phyloP scores from a whole-genome alignment of 2,113 vertebrate genomes.

The Pithys albifrons region DNA sequence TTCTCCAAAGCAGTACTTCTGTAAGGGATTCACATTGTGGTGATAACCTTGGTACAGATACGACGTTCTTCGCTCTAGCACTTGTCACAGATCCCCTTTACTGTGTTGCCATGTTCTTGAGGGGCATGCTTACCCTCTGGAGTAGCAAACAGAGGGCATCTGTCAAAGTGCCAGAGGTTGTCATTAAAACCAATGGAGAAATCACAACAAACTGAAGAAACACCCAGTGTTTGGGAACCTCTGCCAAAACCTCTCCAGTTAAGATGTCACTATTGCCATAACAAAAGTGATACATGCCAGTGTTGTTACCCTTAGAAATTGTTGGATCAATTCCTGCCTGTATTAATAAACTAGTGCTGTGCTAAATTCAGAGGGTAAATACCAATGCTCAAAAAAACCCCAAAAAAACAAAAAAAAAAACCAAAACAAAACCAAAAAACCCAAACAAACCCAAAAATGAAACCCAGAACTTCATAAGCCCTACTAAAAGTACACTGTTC shows the following conservation, averaged over 20 bases:
- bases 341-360: neutral
- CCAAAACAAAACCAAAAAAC: no score
- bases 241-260: neutral
- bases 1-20: slow-evolving; percentile 32
- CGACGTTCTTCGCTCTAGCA: slow-evolving; percentile 30
- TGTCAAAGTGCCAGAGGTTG: slow-evolving; percentile 52
- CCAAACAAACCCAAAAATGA: neutral
- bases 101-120: slow-evolving; percentile 32
- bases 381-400: neutral
- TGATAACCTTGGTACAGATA: slow-evolving; percentile 43
- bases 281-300: neutral
- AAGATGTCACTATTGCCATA: neutral
- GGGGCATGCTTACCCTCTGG: slow-evolving; percentile 1
- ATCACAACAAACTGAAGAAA: neutral
- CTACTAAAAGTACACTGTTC: neutral
- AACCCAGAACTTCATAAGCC: neutral
- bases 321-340: neutral
- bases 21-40: neutral
- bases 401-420: no score
- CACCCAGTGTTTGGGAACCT: neutral
- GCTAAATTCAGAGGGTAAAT: neutral
- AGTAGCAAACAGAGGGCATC: slow-evolving; percentile 17
- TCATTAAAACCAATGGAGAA: slow-evolving; percentile 45
- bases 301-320: neutral
- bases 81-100: slow-evolving; percentile 25